Percentiles rank a stretch among this genome's conserved stretches.
These are phyloP conservation scores for Periparus ater DNA, from an alignment of 2,797 vertebrate species.

Conservation along the genomic window DNA sequence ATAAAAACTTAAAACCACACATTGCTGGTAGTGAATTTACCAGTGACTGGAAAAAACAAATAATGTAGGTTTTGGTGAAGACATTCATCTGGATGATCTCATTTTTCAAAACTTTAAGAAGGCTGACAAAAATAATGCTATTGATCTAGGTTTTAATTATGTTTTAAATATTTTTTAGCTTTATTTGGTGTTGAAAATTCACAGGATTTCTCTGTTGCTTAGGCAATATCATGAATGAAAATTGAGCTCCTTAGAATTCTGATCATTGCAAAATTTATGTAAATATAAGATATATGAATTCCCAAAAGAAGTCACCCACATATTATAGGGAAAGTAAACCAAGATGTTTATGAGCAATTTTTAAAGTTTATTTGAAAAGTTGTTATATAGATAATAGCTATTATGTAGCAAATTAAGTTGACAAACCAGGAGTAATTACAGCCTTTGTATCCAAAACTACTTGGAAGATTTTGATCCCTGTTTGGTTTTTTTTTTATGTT, in stretches of 20 bases:
- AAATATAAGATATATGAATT: not conserved
- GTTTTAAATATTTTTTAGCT: not conserved
- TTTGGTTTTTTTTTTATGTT: not conserved
- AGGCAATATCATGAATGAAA: not conserved
- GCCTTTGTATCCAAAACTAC: not conserved
- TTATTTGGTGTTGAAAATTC: not conserved
- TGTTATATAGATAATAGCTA: not conserved
- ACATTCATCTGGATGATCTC: not conserved
- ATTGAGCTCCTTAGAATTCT: not conserved
- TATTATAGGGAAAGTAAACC: not conserved
- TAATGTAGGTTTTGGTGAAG: not conserved
- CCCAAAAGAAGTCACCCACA: not conserved
- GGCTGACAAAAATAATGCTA: not conserved
- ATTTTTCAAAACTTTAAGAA: not conserved
- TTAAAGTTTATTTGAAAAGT: not conserved
- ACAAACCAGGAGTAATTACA: not conserved
- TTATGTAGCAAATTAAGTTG: not conserved
- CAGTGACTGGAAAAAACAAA: not conserved
- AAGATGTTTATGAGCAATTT: not conserved
- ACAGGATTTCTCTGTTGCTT: not conserved
- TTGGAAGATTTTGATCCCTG: not conserved
- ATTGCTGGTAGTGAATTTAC: not conserved
- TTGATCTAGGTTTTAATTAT: not conserved
- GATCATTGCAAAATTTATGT: not conserved
- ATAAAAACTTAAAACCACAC: not conserved